Percentiles rank a stretch among this genome's conserved stretches.
These are phyloP conservation scores for Clarias macrocephalus DNA, from an alignment of 2,113 vertebrate species.

Conservation along the genomic window DNA sequence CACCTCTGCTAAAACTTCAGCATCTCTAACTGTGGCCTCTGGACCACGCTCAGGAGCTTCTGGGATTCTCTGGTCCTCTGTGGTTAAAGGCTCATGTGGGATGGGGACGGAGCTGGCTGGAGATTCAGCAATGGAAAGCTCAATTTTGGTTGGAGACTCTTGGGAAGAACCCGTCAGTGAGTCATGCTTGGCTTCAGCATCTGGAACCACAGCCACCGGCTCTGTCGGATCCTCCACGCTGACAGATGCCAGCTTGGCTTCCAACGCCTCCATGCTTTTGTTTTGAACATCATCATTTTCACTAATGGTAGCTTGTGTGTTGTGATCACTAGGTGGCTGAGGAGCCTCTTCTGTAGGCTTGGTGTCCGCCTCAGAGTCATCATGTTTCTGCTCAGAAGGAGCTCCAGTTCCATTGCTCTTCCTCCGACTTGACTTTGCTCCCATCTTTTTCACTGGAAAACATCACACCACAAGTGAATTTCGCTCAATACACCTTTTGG, in stretches of 20 bases:
- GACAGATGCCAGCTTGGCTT: conserved; percentile 38
- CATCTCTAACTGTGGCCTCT: conserved; percentile 4
- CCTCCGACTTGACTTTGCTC: conserved; percentile 62
- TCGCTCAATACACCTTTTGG: not conserved
- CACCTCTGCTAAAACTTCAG: conserved; percentile 16
- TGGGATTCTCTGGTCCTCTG: conserved; percentile 47
- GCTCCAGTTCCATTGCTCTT: conserved; percentile 39
- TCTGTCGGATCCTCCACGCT: conserved; percentile 38
- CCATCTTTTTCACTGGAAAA: conserved; percentile 65
- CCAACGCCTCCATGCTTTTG: conserved; percentile 34
- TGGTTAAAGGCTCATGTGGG: conserved; percentile 24
- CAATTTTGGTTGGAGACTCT: conserved; percentile 22
- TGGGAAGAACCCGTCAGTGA: conserved; percentile 5
- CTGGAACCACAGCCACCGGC: not conserved
- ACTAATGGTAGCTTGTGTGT: conserved; percentile 37
- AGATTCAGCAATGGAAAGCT: conserved; percentile 6
- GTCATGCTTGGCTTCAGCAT: conserved; percentile 23
- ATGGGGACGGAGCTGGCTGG: not conserved
- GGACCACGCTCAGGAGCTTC: conserved; percentile 28
- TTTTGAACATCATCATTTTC: conserved; percentile 42
- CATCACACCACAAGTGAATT: not conserved
- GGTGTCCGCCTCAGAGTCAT: conserved; percentile 2
- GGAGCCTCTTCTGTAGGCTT: conserved; percentile 11
- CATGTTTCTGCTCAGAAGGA: conserved; percentile 12
- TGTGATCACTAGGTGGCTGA: not conserved